These are phyloP conservation scores for Heliconius sara DNA, from an alignment of 2,888 invertebrate genomes.

Conservation along the genomic window DNA sequence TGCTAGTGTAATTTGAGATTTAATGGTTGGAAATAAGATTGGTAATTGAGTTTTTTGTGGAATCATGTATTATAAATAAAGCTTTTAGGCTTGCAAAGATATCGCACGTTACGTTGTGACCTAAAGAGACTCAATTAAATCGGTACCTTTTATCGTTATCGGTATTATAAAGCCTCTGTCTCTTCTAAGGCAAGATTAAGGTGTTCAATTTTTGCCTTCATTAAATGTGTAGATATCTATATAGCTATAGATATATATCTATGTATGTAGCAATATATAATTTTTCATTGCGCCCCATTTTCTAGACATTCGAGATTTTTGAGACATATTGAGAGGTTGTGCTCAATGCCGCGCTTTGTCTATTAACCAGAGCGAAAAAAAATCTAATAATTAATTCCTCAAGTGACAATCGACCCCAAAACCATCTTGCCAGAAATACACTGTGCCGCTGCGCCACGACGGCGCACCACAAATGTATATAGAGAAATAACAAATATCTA, in stretches of 20 bases:
- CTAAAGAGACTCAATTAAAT: conserved; percentile 63
- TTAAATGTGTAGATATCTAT: conserved; percentile 35
- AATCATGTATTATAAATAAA: conserved; percentile 53
- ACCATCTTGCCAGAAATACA: no score
- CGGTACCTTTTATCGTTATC: conserved; percentile 60
- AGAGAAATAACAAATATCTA: neutral
- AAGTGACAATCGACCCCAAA: no score
- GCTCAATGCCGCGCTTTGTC: no score
- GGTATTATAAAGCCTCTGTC: conserved; percentile 53
- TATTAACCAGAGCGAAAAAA: neutral
- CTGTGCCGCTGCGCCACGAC: no score
- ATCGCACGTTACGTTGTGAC: conserved; percentile 57
- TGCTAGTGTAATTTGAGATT: conserved; percentile 41
- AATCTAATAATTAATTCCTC: no score
- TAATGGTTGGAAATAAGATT: conserved; percentile 18
- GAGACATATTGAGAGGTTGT: no score
- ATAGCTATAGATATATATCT: neutral
- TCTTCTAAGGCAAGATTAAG: conserved; percentile 48
- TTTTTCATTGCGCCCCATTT: no score
- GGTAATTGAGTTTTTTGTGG: conserved; percentile 15
- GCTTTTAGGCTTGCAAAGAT: conserved; percentile 57
- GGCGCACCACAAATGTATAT: neutral
- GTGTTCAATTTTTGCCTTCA: conserved; percentile 54
- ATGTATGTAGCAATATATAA: neutral
- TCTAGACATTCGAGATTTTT: no score